Conservation (phyloP, 2,113 vertebrate species). For the Pogona vitticeps region DNA sequence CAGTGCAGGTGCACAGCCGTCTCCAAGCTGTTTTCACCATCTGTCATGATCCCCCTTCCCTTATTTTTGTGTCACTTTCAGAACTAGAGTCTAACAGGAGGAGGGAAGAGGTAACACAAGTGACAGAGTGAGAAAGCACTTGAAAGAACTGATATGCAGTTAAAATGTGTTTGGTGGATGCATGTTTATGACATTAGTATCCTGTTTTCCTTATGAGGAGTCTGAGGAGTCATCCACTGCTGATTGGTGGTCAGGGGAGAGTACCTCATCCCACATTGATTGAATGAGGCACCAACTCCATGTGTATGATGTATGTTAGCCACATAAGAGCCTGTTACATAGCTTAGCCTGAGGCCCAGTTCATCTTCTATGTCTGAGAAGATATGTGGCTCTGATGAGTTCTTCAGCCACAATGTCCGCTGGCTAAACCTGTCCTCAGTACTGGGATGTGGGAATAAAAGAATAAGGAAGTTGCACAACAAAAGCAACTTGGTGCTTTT, state of each 20-base stretch:
- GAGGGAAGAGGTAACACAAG: not conserved
- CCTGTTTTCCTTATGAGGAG: not conserved
- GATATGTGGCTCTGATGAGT: not conserved
- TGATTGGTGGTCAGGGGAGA: no score
- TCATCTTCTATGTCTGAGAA: not conserved
- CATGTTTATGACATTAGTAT: not conserved
- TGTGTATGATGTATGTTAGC: not conserved
- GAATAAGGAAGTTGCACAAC: not conserved
- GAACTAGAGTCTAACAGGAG: constrained; percentile 12
- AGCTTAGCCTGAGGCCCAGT: not conserved
- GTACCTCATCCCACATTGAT: no score
- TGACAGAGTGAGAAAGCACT: not conserved
- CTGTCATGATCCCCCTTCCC: constrained; percentile 49
- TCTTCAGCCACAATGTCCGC: not conserved
- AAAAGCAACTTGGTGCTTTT: not conserved
- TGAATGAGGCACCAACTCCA: no score
- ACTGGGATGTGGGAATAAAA: not conserved
- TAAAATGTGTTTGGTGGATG: not conserved
- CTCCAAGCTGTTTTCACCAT: constrained; percentile 41
- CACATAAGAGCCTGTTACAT: not conserved
- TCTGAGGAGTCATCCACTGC: no score
- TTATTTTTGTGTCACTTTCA: constrained; percentile 19
- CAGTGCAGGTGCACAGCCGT: constrained; percentile 53
- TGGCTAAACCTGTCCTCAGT: not conserved
- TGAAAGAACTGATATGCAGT: not conserved